Conservation (phyloP, 2,888 invertebrate species). For the Byasa hedistus region DNA sequence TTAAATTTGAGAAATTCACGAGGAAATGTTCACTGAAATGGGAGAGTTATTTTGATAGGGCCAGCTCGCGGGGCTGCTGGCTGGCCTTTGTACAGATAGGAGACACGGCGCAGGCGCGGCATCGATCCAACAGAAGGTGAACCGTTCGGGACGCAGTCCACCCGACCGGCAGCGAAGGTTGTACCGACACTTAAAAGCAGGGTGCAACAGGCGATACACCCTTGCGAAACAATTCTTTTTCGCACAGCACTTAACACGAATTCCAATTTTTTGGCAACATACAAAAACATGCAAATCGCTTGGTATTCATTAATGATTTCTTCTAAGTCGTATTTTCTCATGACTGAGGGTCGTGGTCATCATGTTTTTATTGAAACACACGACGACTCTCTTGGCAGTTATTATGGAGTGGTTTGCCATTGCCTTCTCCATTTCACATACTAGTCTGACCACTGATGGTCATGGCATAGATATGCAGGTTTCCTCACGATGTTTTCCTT, state of each 20-base stretch:
- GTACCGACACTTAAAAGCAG: slow-evolving; percentile 8
- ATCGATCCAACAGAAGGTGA: slow-evolving; percentile 57
- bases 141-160: slow-evolving; percentile 35
- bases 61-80: slow-evolving; percentile 56
- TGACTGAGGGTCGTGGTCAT: too few relatives aligned
- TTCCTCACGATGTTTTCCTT: too few relatives aligned
- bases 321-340: too few relatives aligned
- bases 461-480: too few relatives aligned
- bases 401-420: too few relatives aligned
- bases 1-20: neutral
- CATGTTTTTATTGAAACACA: too few relatives aligned
- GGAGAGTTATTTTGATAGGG: slow-evolving; percentile 69
- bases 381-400: too few relatives aligned
- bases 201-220: slow-evolving; percentile 23
- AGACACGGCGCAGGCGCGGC: slow-evolving; percentile 59
- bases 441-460: too few relatives aligned
- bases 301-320: neutral
- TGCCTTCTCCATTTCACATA: too few relatives aligned
- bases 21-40: slow-evolving; percentile 51
- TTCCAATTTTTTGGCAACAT: neutral
- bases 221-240: neutral
- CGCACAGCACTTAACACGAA: too few relatives aligned
- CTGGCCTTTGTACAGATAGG: slow-evolving; percentile 66
- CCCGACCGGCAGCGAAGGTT: slow-evolving; percentile 33
- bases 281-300: neutral